Evolutionary conservation across 2,113 vertebrate species (phyloP).

Genomic region (Rafetus swinhoei): DNA sequence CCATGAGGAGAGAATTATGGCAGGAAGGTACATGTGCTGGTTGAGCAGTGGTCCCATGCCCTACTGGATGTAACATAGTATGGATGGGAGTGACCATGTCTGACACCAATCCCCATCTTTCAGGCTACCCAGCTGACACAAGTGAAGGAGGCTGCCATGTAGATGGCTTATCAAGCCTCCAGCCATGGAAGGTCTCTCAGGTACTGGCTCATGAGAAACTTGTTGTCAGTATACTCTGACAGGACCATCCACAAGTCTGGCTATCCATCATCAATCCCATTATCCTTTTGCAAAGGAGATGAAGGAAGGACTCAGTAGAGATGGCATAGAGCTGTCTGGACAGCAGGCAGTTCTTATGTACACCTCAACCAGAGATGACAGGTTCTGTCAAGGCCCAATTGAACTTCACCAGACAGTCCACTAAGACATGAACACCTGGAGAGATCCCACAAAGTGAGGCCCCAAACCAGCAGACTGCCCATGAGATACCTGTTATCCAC

Average conservation of each 20-base stretch:
- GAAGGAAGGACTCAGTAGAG: background rate
- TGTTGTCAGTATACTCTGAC: background rate
- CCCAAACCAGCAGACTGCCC: background rate
- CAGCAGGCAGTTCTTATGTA: background rate
- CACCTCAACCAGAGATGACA: background rate
- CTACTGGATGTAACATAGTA: background rate
- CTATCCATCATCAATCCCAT: background rate
- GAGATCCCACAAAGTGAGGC: background rate
- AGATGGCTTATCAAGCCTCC: background rate
- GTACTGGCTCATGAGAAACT: background rate
- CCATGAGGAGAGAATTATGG: background rate
- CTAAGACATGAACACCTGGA: background rate
- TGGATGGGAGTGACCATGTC: background rate
- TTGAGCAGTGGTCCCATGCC: too few species aligned
- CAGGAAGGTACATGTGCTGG: background rate
- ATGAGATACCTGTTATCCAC: background rate
- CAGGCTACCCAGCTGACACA: background rate
- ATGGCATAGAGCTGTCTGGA: background rate
- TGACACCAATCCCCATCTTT: background rate
- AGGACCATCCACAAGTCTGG: background rate
- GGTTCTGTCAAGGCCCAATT: background rate
- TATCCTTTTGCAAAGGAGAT: background rate
- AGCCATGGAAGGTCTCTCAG: background rate
- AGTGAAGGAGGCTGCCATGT: background rate
- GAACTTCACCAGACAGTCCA: background rate